Conservation (phyloP, 2,888 invertebrate genomes). For the Orthonevra nobilis region DNA sequence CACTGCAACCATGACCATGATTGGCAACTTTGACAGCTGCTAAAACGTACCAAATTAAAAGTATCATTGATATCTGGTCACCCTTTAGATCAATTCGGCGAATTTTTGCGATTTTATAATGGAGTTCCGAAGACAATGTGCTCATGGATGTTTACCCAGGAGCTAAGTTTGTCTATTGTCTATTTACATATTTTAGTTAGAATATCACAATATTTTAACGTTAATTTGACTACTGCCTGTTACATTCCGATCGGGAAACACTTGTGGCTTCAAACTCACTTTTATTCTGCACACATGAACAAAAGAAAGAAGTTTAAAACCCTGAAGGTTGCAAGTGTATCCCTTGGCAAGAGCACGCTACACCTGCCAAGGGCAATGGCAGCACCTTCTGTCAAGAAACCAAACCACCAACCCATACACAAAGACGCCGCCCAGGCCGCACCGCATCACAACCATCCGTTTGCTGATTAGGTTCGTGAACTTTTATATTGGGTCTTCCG, state of each 20-base stretch:
- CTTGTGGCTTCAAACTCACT: slow-evolving; percentile 47
- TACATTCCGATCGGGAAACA: slow-evolving; percentile 42
- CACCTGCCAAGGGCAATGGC: slow-evolving; percentile 7
- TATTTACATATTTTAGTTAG: no score
- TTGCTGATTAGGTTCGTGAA: slow-evolving; percentile 49
- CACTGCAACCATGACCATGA: no score
- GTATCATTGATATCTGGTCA: no score
- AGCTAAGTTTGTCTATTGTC: no score
- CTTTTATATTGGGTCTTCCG: slow-evolving; percentile 38
- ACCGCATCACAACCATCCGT: neutral
- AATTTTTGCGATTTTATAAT: no score
- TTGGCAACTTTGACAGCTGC: no score
- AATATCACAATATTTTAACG: no score
- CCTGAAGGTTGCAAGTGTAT: slow-evolving; percentile 22
- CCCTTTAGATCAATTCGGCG: no score
- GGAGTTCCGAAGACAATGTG: no score
- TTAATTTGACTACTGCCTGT: no score
- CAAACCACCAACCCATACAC: slow-evolving; percentile 20
- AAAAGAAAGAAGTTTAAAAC: neutral
- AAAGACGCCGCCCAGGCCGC: neutral
- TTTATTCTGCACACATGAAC: neutral
- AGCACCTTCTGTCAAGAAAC: slow-evolving; percentile 12
- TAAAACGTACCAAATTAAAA: no score
- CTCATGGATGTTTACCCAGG: no score
- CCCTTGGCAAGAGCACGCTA: neutral